Conservation (phyloP, 2,797 vertebrate genomes). For the Carduelis carduelis region DNA sequence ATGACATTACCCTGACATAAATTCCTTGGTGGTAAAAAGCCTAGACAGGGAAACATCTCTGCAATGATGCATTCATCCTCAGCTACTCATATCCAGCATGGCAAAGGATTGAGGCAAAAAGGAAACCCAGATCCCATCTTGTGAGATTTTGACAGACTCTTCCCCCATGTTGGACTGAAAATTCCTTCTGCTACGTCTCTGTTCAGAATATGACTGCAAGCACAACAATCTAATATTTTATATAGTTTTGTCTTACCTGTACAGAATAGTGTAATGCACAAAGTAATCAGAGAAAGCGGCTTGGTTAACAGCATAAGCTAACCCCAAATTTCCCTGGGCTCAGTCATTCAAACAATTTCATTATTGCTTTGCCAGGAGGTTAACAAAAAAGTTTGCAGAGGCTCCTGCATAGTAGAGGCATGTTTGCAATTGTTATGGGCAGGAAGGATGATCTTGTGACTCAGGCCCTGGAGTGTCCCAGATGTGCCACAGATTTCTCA, state of each 20-base stretch:
- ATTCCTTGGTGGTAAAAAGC: neutral
- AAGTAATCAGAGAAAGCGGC: neutral
- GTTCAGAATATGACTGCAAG: neutral
- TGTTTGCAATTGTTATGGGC: neutral
- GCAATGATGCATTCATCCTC: neutral
- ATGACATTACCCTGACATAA: neutral
- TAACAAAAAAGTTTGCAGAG: neutral
- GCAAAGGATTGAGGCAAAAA: neutral
- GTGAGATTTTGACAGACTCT: neutral
- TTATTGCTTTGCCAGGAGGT: conserved; percentile 30
- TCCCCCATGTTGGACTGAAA: neutral
- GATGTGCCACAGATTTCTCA: conserved; percentile 50
- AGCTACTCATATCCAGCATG: neutral
- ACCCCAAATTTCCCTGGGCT: neutral
- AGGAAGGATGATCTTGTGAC: conserved; percentile 49
- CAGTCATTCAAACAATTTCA: conserved; percentile 29
- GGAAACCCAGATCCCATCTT: neutral
- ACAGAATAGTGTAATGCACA: neutral
- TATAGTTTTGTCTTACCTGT: neutral
- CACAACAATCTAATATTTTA: neutral
- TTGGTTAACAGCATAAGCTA: neutral
- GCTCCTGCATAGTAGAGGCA: neutral
- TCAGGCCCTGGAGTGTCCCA: conserved; percentile 21
- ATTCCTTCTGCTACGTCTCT: neutral
- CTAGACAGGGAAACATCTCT: neutral